A percentile compares a stretch with the other conserved stretches of the same genome.
Evolutionary conservation across 1,140 invertebrate genomes (phyloP).

Genomic region (Drosophila elegans): DNA sequence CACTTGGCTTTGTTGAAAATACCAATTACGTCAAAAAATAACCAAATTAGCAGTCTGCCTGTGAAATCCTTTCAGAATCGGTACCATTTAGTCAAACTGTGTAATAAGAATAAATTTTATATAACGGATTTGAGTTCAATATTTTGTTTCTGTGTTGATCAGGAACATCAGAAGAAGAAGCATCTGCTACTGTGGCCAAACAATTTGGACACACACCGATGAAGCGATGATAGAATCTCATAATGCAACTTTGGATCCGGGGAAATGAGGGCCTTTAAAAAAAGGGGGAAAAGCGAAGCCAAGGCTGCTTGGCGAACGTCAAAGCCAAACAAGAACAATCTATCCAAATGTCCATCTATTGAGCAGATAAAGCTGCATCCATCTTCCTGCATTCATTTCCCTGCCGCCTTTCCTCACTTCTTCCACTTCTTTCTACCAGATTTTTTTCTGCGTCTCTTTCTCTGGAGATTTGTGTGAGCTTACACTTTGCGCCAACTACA

Average conservation of each 20-base stretch:
- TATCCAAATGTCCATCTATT: conserved; percentile 84
- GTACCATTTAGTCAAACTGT: no score
- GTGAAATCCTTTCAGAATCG: no score
- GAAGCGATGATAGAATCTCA: conserved; percentile 76
- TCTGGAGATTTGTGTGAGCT: conserved; percentile 78
- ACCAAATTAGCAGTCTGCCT: no score
- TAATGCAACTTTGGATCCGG: conserved; percentile 45
- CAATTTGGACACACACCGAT: conserved; percentile 69
- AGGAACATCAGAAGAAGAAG: conserved; percentile 15
- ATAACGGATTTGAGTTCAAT: neutral
- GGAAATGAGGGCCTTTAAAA: conserved; percentile 1
- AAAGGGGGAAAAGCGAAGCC: conserved; percentile 6
- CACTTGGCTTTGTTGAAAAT: no score
- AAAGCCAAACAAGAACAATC: conserved; percentile 83
- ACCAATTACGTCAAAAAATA: no score
- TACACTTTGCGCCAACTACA: conserved; percentile 81
- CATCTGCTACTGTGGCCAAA: conserved; percentile 62
- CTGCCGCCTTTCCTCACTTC: conserved; percentile 13
- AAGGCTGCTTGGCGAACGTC: conserved; percentile 49
- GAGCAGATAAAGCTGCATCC: conserved; percentile 77
- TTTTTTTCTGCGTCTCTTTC: conserved; percentile 9
- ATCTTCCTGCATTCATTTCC: conserved; percentile 34
- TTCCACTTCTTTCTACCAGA: conserved; percentile 12
- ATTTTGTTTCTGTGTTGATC: conserved; percentile 7
- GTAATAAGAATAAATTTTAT: no score